A percentile compares a stretch with the other conserved stretches of the same genome.
Conservation (phyloP, 2,888 invertebrate species). For the Nymphalis urticae region DNA sequence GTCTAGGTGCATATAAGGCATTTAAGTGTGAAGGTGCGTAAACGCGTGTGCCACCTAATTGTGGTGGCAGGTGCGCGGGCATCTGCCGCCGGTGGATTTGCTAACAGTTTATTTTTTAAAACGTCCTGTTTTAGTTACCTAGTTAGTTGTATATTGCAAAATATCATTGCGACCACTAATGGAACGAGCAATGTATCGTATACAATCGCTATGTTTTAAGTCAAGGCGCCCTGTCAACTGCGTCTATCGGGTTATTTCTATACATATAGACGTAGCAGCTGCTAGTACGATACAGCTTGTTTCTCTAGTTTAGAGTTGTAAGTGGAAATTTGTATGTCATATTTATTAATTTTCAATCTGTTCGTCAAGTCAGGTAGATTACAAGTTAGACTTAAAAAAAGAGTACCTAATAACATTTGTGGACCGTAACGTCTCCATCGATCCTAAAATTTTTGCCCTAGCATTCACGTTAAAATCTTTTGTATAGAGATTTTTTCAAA, state of each 20-base stretch:
- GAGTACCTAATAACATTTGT: background rate
- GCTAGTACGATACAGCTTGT: slow-evolving; percentile 51
- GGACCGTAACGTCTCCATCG: background rate
- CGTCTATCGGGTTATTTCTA: slow-evolving; percentile 48
- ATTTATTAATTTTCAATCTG: background rate
- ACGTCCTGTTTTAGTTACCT: slow-evolving; percentile 44
- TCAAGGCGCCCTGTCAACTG: slow-evolving; percentile 48
- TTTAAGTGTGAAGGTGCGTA: slow-evolving; percentile 47
- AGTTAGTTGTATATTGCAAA: slow-evolving; percentile 47
- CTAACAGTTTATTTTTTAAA: slow-evolving; percentile 65
- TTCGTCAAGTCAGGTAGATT: background rate
- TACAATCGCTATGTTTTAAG: slow-evolving; percentile 50
- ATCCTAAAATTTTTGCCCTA: background rate
- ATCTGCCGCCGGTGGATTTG: slow-evolving; percentile 69
- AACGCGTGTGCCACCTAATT: slow-evolving; percentile 74
- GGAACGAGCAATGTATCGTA: slow-evolving; percentile 58
- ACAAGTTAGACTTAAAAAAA: background rate
- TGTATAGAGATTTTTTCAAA: slow-evolving; percentile 46
- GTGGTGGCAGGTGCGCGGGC: slow-evolving; percentile 71
- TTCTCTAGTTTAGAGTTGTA: slow-evolving; percentile 46
- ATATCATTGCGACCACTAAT: slow-evolving; percentile 47
- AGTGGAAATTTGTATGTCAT: background rate
- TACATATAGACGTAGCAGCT: slow-evolving; percentile 51
- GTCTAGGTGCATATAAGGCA: slow-evolving; percentile 20
- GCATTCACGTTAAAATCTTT: slow-evolving; percentile 41